Percentiles rank a stretch among this genome's conserved stretches.
Conservation (phyloP, 2,797 vertebrate genomes). For the Nannoperca australis region DNA sequence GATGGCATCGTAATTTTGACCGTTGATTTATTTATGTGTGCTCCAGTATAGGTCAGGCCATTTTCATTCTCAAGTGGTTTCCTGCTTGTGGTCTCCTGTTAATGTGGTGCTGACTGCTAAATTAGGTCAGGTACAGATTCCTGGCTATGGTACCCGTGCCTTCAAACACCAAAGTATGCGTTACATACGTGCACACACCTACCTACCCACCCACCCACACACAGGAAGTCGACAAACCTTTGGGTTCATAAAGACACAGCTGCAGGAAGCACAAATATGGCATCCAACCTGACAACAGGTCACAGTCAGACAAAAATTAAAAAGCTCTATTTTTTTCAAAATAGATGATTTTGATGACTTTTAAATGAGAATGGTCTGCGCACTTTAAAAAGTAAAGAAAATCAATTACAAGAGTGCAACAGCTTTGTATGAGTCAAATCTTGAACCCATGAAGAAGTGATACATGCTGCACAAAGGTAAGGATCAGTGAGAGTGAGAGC, state of each 20-base stretch:
- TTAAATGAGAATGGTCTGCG: neutral
- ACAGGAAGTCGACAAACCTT: conserved; percentile 54
- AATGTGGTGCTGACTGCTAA: conserved; percentile 6
- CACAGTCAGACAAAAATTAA: neutral
- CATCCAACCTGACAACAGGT: neutral
- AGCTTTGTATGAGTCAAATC: conserved; percentile 9
- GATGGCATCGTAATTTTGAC: conserved; percentile 3
- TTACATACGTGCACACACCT: neutral
- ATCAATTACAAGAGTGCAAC: neutral
- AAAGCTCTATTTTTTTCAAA: neutral
- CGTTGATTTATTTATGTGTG: conserved; percentile 31
- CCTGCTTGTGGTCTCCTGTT: conserved; percentile 33
- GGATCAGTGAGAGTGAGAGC: neutral
- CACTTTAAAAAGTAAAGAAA: neutral
- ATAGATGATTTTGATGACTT: neutral
- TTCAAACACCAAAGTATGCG: neutral
- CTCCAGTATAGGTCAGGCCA: neutral
- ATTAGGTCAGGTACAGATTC: conserved; percentile 44
- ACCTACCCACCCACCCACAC: neutral
- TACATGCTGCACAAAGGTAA: conserved; percentile 8
- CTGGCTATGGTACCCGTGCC: neutral
- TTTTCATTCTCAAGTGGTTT: conserved; percentile 12
- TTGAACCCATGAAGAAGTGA: neutral
- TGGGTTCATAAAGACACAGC: neutral
- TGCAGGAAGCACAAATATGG: conserved; percentile 30